These are phyloP conservation scores for Lepeophtheirus nordmannii DNA, from an alignment of 2,888 invertebrate genomes.

Conservation along the genomic window DNA sequence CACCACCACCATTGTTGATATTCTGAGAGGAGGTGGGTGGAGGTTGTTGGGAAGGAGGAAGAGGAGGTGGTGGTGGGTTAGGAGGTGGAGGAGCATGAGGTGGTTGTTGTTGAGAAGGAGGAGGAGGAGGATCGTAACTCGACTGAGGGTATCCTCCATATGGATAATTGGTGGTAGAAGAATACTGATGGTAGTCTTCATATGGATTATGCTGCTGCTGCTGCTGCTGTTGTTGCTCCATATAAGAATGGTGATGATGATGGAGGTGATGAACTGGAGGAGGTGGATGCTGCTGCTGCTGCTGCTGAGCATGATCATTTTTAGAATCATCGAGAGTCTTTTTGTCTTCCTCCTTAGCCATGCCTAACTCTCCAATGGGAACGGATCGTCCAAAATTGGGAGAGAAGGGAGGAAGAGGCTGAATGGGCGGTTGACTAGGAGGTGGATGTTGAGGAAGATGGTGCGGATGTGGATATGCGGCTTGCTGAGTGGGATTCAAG, in stretches of 20 bases:
- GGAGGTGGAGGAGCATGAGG: neutral
- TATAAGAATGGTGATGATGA: conserved; percentile 1
- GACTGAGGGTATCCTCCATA: conserved; percentile 27
- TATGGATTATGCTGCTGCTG: conserved; percentile 23
- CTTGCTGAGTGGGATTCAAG: conserved; percentile 23
- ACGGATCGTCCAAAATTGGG: conserved; percentile 8
- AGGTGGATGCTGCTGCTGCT: conserved; percentile 10
- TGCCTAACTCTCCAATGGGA: neutral
- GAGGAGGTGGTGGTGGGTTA: neutral
- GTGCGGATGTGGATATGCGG: neutral
- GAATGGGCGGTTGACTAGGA: neutral
- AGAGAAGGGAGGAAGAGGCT: conserved; percentile 19
- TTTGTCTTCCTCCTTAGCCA: neutral
- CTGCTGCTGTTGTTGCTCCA: neutral
- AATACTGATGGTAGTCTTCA: conserved; percentile 26
- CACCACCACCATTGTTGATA: conserved; percentile 22
- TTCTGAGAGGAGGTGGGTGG: neutral
- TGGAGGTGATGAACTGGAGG: conserved; percentile 22
- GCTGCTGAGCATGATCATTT: conserved; percentile 2
- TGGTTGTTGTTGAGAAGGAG: conserved; percentile 11
- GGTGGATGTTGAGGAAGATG: neutral
- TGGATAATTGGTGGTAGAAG: conserved; percentile 19
- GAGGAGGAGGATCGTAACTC: conserved; percentile 28
- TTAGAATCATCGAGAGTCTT: neutral
- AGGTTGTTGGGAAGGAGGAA: neutral